Evolutionary conservation across 1,140 invertebrate species (phyloP), one percentile per base, ranked within the genome.

Genomic region (Melanaphis sacchari): DNA sequence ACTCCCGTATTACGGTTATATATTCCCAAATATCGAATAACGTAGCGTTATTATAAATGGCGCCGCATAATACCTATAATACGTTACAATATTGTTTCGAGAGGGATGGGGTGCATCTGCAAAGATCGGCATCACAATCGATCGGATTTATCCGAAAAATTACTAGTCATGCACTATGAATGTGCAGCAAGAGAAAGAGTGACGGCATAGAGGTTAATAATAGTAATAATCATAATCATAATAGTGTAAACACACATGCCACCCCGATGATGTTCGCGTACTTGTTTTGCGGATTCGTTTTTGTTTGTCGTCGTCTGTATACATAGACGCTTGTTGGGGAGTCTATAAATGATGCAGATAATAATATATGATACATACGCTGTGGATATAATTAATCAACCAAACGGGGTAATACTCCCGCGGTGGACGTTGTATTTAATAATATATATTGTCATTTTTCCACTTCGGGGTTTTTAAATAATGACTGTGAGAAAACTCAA

Each of bases 401-500:
- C 26, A 49, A 93, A 93, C 18, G 81, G 91, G 91, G 76, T 93
- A 93, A n/a, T 31, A 31, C 40, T 41, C 40, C 26, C 26, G 26
- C 40, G 38, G 38, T 21, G 15, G 36, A 52, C 38, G 43, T 90
- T 21, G 24, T 22, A n/a, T 90, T 6, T 40, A 22, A n/a, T 52
- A 11, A 54, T 59, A 59, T 31, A 31, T 59, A 31, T 59, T 15
- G 15, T 59, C 26, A 1, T 31, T 26, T 90, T 59, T 54, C 36
- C 87, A 22, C 82, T 40, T 11, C 38, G 1, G 40, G 31, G 38
- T 84, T 49, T 46, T 49, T 36, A 49, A 38, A 49, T 46, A 36
- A 88, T 88, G 49, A 36, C 87, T 91, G 90, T 81, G 90, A 82
- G 90, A 91, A 91, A 82, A 91, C 41, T 82, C 90, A 49, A 91